Percentiles rank a stretch among this genome's conserved stretches.
Conservation (phyloP, 2,888 invertebrate genomes). For the Drosophila mimica region DNA sequence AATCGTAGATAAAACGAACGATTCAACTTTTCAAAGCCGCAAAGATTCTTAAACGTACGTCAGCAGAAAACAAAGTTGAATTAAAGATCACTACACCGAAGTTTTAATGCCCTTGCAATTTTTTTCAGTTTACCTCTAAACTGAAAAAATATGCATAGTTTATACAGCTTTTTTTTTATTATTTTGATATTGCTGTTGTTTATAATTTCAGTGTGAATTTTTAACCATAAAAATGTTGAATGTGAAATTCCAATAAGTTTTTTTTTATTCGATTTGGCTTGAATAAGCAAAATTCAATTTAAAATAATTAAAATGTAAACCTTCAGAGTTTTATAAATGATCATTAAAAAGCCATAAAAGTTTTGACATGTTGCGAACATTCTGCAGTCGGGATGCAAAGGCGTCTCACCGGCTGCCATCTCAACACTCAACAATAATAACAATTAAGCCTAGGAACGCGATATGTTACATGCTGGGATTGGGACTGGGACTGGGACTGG, state of each 20-base stretch:
- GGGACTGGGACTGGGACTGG: neutral
- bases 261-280: constrained; percentile 9
- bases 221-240: neutral
- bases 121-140: neutral
- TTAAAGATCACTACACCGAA: constrained; percentile 9
- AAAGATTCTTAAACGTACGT: constrained; percentile 37
- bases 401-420: constrained; percentile 38
- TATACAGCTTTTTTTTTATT: neutral
- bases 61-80: constrained; percentile 22
- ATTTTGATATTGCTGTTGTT: neutral
- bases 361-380: constrained; percentile 74
- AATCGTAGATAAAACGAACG: constrained; percentile 50
- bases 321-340: constrained; percentile 37
- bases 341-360: constrained; percentile 66
- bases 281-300: constrained; percentile 37
- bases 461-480: constrained; percentile 40
- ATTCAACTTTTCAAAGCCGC: constrained; percentile 28
- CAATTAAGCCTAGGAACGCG: constrained; percentile 67
- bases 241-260: neutral
- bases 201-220: neutral
- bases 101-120: constrained; percentile 11
- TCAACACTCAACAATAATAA: constrained; percentile 67
- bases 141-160: neutral
- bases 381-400: constrained; percentile 64
- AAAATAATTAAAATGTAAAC: constrained; percentile 43